Conservation (phyloP, 2,888 invertebrate species). For the Molorchus minor region DNA sequence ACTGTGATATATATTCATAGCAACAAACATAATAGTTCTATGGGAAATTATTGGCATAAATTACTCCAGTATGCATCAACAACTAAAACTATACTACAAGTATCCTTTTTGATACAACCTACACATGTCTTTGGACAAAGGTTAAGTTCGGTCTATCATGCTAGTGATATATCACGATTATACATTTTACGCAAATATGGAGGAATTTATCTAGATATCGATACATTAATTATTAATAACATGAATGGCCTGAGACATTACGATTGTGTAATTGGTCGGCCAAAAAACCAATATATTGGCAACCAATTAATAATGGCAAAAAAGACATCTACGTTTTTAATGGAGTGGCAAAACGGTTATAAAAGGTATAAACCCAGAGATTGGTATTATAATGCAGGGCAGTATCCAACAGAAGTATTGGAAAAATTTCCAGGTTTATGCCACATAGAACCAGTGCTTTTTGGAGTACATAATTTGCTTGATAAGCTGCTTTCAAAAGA, state of each 20-base stretch:
- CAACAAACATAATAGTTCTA: not conserved
- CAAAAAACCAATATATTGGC: constrained; percentile 5
- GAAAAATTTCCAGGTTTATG: not conserved
- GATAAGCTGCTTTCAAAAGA: constrained; percentile 7
- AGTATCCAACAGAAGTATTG: constrained; percentile 13
- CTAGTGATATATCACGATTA: constrained; percentile 7
- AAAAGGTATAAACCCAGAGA: constrained; percentile 16
- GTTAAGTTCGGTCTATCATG: constrained; percentile 11
- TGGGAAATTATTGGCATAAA: constrained; percentile 5
- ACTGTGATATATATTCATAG: constrained; percentile 16
- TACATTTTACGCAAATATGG: constrained; percentile 5
- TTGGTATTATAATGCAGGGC: constrained; percentile 19
- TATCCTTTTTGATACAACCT: constrained; percentile 9
- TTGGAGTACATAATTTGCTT: constrained; percentile 14
- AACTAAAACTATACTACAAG: not conserved
- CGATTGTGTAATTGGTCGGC: constrained; percentile 12
- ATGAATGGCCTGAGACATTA: not conserved
- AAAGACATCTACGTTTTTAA: not conserved
- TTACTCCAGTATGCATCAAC: not conserved
- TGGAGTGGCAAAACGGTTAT: constrained; percentile 5
- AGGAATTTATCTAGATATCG: constrained; percentile 10
- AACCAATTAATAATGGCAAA: constrained; percentile 13
- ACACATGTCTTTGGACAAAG: constrained; percentile 10
- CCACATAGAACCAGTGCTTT: constrained; percentile 3
- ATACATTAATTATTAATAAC: constrained; percentile 5